Conservation (phyloP, 2,888 invertebrate species). For the Cosmia pyralina region DNA sequence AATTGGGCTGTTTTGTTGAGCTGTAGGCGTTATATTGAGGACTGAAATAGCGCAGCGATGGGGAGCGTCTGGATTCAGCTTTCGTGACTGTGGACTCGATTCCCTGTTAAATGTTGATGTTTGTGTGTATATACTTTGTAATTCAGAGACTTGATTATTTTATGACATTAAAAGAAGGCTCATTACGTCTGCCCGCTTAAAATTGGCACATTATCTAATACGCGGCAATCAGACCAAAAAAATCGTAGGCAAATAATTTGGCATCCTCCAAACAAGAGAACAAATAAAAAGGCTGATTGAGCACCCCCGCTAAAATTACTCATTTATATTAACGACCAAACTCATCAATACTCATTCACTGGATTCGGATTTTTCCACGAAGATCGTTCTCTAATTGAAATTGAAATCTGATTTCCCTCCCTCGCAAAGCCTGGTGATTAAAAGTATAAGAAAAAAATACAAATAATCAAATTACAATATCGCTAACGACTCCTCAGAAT, state of each 20-base stretch:
- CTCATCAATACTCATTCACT: slow-evolving; percentile 89
- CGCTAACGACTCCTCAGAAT: slow-evolving; percentile 89
- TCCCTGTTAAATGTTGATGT: background rate
- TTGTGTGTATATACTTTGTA: background rate
- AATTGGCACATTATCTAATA: slow-evolving; percentile 35
- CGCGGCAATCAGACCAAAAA: slow-evolving; percentile 41
- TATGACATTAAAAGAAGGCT: slow-evolving; percentile 23
- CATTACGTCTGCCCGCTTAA: slow-evolving; percentile 49
- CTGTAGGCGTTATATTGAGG: slow-evolving; percentile 9
- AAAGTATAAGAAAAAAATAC: slow-evolving; percentile 90
- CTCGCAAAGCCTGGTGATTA: slow-evolving; percentile 85
- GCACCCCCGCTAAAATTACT: slow-evolving; percentile 79
- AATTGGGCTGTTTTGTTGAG: slow-evolving; percentile 53
- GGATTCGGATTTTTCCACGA: slow-evolving; percentile 83
- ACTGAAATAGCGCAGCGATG: slow-evolving; percentile 9
- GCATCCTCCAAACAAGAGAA: slow-evolving; percentile 68
- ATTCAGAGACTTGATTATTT: background rate
- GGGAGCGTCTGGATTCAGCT: background rate
- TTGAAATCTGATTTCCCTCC: slow-evolving; percentile 89
- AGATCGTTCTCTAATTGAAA: slow-evolving; percentile 89
- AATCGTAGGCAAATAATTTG: slow-evolving; percentile 64
- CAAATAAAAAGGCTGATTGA: slow-evolving; percentile 79
- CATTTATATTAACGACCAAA: slow-evolving; percentile 87
- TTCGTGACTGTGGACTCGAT: background rate
- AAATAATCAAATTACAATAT: slow-evolving; percentile 91